Evolutionary conservation across 2,113 vertebrate species (phyloP), one percentile per base, ranked within the genome.

Genomic region (Pterocles gutturalis): DNA sequence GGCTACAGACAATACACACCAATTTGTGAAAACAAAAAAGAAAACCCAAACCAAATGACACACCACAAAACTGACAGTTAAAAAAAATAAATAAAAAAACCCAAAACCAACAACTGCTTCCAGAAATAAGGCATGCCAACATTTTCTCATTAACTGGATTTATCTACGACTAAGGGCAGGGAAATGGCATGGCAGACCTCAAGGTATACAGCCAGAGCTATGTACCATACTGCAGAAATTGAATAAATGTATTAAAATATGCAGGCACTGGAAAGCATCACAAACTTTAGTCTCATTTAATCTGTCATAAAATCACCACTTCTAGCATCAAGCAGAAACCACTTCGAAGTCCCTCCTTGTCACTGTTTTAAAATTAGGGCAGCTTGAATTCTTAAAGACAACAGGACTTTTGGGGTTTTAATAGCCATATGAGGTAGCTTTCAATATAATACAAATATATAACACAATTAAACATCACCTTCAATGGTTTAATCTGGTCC

Each of bases 401-500:
- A 82, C 31, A 51, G 13, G 12, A 49, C 13, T 80, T 53, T 8
- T 1, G 48, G 31, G 15, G 20, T 20, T 89, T 36, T 21, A 66
- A 28, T 14, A 61, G 57, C 19, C 20, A 29, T 28, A 21, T 10
- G 36, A 80, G 86, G 41, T 9, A 65, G 36, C 13, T 79, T 91
- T 64, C 4, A 5, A 10, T 11, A 34, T 13, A 61, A 92, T 10
- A 72, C 9, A 93, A 87, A 46, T 24, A 58, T 1, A 4, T 21
- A 72, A 70, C 16, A 78, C 13, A 61, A 41, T n/a, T 58, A 80
- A 89, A 57, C 55, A 53, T 98, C 94, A 99, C 99, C 99, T 99
- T 99, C 82, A 99, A 96, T 43, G 99, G 99, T 98, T 99, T 99
- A 96, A 99, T 99, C 98, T 99, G 99, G 98, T 99, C 99, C 98